Base-by-base conservation (phyloP, 2,888 invertebrate genomes). In the Meghimatium bilineatum region DNA sequence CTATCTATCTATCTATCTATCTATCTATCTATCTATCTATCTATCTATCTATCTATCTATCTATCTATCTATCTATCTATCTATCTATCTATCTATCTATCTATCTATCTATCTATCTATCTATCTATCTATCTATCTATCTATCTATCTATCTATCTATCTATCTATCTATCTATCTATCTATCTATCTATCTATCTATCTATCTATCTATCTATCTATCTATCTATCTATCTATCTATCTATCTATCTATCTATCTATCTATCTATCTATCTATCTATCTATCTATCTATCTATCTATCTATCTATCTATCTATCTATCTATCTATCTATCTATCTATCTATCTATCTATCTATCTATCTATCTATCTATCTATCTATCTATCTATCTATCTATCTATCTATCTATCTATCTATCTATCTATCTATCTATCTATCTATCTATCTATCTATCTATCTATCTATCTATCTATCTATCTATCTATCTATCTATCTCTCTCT, bases 261-360 rank as follows among this genome's bases (percentile, higher is more conserved):
- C 34, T 67, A 32, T 67, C 67, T 29, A 32, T 67, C 67, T 67
- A 32, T 67, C 10, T 29, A 32, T 32, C 74, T 74, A 74, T 74
- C 74, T 74, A 38, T 74, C 74, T 38, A 74, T 74, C 74, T 74
- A 74, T 74, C 74, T 44, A 74, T 74, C 74, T 74, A 44, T 74
- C 74, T 74, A 44, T 74, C 49, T 74, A 44, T 74, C 74, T 74
- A 44, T 74, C 74, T 74, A 44, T 74, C 74, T 74, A 38, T 74
- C 74, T 74, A 44, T 74, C 49, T 74, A 38, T 74, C 49, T 74
- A 38, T 74, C 49, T 49, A 38, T 74, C 74, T 74, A 38, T 44
- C 49, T 49, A 74, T 74, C 74, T 74, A 38, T 74, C 74, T 74
- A 44, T 74, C 74, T 74, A 38, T 74, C 74, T 74, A 74, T 74